Evolutionary conservation across 2,113 vertebrate genomes (phyloP).

Genomic region (Natator depressus): DNA sequence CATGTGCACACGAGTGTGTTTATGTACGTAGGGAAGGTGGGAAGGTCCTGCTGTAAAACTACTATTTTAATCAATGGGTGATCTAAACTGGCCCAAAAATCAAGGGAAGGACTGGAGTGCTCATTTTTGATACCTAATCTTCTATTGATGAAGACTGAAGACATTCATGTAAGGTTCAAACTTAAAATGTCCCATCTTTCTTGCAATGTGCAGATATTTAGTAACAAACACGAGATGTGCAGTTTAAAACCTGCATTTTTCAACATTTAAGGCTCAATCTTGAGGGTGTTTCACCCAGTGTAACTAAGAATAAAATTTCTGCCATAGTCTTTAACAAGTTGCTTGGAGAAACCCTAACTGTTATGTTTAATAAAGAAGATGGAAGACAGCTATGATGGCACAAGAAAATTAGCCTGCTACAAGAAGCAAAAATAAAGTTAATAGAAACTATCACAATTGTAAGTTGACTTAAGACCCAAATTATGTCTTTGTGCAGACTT

Average conservation of each 20-base stretch:
- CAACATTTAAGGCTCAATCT: not conserved
- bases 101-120: not conserved
- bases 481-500: too few relatives aligned
- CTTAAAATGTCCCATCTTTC: not conserved
- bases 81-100: not conserved
- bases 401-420: too few relatives aligned
- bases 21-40: not conserved
- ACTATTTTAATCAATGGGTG: not conserved
- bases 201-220: not conserved
- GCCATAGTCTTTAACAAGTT: not conserved
- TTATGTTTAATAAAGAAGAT: too few relatives aligned
- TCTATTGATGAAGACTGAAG: not conserved
- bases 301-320: not conserved
- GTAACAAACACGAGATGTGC: not conserved
- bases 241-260: not conserved
- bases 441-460: too few relatives aligned
- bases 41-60: not conserved
- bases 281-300: not conserved
- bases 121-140: not conserved
- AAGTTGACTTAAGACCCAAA: too few relatives aligned
- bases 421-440: too few relatives aligned
- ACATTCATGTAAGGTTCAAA: not conserved
- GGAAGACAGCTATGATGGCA: too few relatives aligned
- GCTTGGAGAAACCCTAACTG: not conserved
- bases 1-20: not conserved